Percentiles rank a stretch among this genome's conserved stretches.
Conservation (phyloP, 2,888 invertebrate species). For the Teleogryllus oceanicus region DNA sequence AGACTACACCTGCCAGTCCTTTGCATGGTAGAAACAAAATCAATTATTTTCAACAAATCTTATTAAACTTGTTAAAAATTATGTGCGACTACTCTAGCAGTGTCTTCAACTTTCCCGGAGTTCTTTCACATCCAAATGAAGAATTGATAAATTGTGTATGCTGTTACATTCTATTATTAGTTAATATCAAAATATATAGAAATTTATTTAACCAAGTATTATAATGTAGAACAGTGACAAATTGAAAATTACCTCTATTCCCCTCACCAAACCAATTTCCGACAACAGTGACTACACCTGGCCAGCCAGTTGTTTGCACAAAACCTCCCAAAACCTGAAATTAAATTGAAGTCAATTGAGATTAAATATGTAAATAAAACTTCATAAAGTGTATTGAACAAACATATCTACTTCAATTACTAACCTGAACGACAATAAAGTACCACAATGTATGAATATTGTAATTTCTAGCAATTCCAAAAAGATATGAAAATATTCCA, state of each 20-base stretch:
- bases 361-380: background rate
- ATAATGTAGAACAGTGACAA: too few relatives aligned
- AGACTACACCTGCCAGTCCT: too few relatives aligned
- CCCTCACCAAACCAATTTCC: conserved; percentile 97
- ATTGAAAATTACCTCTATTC: conserved; percentile 61
- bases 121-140: background rate
- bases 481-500: conserved; percentile 79
- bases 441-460: conserved; percentile 77
- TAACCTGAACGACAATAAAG: conserved; percentile 79
- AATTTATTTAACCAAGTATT: background rate
- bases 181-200: background rate
- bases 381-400: conserved; percentile 22
- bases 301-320: conserved; percentile 94
- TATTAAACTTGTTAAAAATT: too few relatives aligned
- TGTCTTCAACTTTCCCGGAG: too few relatives aligned
- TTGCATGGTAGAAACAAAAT: too few relatives aligned
- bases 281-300: conserved; percentile 87
- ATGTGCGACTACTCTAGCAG: too few relatives aligned
- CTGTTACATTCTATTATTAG: background rate
- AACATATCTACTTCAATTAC: conserved; percentile 29
- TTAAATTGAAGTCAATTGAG: conserved; percentile 26
- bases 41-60: too few relatives aligned
- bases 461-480: conserved; percentile 80
- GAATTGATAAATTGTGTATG: background rate
- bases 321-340: conserved; percentile 74